Conservation (phyloP, 2,888 invertebrate species). For the Chymomyza procnemis region DNA sequence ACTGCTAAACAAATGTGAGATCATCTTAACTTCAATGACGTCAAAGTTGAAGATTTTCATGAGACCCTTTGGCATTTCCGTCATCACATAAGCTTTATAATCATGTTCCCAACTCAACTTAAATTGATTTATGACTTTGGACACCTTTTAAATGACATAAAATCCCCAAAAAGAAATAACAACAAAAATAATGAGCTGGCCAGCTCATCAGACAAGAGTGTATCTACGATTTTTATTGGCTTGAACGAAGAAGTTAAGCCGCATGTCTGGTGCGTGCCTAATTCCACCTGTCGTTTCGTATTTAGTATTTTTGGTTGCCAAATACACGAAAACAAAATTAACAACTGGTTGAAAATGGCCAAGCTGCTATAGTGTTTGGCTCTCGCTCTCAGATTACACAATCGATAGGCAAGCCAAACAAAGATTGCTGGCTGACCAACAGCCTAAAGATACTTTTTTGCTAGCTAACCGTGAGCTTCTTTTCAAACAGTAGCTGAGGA, state of each 20-base stretch:
- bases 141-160: slow-evolving; percentile 8
- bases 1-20: slow-evolving; percentile 44
- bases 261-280: background rate
- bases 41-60: background rate
- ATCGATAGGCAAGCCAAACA: slow-evolving; percentile 26
- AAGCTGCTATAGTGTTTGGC: slow-evolving; percentile 6
- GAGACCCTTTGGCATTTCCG: slow-evolving; percentile 21
- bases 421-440: background rate
- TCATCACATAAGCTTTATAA: slow-evolving; percentile 6
- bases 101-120: background rate
- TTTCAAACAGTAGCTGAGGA: background rate
- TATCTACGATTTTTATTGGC: background rate
- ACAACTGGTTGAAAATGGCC: slow-evolving; percentile 56
- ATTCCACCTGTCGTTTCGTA: background rate
- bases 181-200: background rate
- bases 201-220: background rate
- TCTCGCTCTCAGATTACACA: slow-evolving; percentile 46
- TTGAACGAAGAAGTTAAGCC: slow-evolving; percentile 23
- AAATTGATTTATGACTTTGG: slow-evolving; percentile 49
- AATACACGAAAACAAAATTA: slow-evolving; percentile 52
- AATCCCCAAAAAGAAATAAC: background rate
- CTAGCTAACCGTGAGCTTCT: slow-evolving; percentile 4
- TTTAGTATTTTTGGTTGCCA: slow-evolving; percentile 45
- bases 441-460: background rate
- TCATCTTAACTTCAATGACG: slow-evolving; percentile 32